Evolutionary conservation across 2,797 vertebrate genomes (phyloP).

Genomic region (Borostomias antarcticus): DNA sequence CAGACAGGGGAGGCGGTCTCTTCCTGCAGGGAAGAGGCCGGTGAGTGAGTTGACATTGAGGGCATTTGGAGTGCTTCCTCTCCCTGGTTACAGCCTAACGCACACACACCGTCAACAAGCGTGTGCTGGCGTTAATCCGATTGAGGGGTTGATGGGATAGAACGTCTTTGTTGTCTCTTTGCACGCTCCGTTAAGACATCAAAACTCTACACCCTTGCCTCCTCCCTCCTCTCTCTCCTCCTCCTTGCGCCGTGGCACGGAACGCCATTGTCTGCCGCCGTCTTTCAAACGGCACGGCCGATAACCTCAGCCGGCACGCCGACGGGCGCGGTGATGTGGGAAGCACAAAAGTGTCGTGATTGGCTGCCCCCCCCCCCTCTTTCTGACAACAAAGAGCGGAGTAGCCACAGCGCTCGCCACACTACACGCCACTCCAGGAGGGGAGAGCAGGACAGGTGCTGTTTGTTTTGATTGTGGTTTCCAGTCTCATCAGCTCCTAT

Average conservation of each 20-base stretch:
- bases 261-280: slow-evolving; percentile 53
- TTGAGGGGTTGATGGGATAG: slow-evolving; percentile 27
- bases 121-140: slow-evolving; percentile 31
- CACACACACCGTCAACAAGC: slow-evolving; percentile 38
- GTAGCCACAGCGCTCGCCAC: neutral
- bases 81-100: slow-evolving; percentile 25
- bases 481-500: slow-evolving; percentile 2
- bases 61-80: slow-evolving; percentile 8
- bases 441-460: slow-evolving; percentile 41
- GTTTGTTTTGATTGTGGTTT: slow-evolving; percentile 37
- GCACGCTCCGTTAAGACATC: slow-evolving; percentile 36
- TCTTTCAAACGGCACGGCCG: slow-evolving; percentile 30
- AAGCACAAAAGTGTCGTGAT: slow-evolving; percentile 42
- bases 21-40: no score
- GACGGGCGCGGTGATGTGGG: slow-evolving; percentile 46
- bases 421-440: neutral
- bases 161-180: slow-evolving; percentile 32
- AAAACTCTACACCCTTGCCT: slow-evolving; percentile 34
- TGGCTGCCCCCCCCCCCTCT: slow-evolving; percentile 8
- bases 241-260: slow-evolving; percentile 57
- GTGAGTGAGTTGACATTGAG: slow-evolving; percentile 4
- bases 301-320: slow-evolving; percentile 42
- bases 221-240: neutral
- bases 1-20: no score
- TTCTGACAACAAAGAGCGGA: slow-evolving; percentile 17